These are phyloP conservation scores for Pararge aegeria DNA, from an alignment of 1,140 invertebrate genomes.

Conservation along the genomic window DNA sequence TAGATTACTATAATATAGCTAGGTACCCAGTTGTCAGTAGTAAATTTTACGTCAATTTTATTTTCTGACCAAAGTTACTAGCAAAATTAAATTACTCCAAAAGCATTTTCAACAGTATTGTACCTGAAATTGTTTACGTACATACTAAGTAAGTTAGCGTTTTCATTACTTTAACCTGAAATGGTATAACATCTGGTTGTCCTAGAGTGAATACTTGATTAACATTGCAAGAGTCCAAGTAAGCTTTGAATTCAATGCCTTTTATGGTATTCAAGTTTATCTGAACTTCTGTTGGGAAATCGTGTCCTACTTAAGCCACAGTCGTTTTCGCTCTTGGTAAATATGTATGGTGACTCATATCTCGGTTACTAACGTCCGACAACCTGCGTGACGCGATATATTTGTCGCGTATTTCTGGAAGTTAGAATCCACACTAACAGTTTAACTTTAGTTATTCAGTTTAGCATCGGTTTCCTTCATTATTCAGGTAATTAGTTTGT, in stretches of 20 bases:
- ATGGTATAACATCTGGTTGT: neutral
- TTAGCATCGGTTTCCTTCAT: neutral
- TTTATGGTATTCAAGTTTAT: slow-evolving; percentile 40
- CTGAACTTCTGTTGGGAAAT: slow-evolving; percentile 16
- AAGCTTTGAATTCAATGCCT: slow-evolving; percentile 40
- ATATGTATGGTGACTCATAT: neutral
- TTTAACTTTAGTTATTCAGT: neutral
- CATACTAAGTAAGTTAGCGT: too few relatives aligned
- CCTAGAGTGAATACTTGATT: neutral
- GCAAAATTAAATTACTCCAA: too few relatives aligned
- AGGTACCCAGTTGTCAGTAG: too few relatives aligned
- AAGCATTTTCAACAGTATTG: too few relatives aligned
- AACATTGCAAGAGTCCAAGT: neutral
- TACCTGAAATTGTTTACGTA: too few relatives aligned
- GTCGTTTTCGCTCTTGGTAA: slow-evolving; percentile 8
- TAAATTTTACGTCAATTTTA: too few relatives aligned
- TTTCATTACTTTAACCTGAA: neutral
- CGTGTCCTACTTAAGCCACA: slow-evolving; percentile 17
- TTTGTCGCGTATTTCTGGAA: neutral
- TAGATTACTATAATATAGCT: too few relatives aligned
- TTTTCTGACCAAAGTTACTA: too few relatives aligned
- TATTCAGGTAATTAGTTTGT: neutral
- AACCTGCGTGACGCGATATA: neutral
- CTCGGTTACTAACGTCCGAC: neutral
- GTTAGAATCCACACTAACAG: neutral